These are phyloP conservation scores for Brenthis ino DNA, from an alignment of 2,888 invertebrate genomes.

Conservation along the genomic window DNA sequence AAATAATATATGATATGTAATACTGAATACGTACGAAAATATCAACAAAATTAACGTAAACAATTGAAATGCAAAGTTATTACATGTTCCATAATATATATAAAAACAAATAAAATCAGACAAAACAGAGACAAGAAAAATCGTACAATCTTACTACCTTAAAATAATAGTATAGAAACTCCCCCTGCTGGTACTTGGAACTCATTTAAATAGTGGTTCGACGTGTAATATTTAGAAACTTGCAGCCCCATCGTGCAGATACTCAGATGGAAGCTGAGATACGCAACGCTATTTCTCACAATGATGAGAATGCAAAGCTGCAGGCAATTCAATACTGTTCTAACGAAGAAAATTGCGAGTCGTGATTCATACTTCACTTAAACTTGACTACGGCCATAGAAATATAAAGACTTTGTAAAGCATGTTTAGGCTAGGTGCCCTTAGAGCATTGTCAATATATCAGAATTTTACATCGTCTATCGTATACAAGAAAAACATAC, in stretches of 20 bases:
- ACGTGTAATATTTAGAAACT: slow-evolving; percentile 16
- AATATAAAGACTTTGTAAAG: background rate
- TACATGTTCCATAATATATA: background rate
- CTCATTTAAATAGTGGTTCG: slow-evolving; percentile 19
- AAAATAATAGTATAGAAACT: slow-evolving; percentile 6
- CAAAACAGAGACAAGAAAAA: slow-evolving; percentile 2
- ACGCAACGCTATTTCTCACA: slow-evolving; percentile 30
- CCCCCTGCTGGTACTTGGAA: slow-evolving; percentile 8
- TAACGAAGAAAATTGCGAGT: slow-evolving; percentile 29
- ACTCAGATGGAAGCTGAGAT: slow-evolving; percentile 18
- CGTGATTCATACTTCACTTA: slow-evolving; percentile 28
- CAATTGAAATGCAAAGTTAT: slow-evolving; percentile 4
- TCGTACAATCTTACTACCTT: background rate
- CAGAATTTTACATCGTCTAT: background rate
- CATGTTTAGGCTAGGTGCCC: background rate
- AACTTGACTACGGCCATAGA: background rate
- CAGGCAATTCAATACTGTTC: slow-evolving; percentile 32
- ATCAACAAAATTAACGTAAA: background rate
- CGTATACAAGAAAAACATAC: too few relatives aligned
- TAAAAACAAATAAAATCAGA: background rate
- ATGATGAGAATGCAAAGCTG: slow-evolving; percentile 33
- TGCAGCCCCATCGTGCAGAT: slow-evolving; percentile 9
- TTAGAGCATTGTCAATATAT: background rate
- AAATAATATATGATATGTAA: slow-evolving; percentile 1
- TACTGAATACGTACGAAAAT: background rate